A percentile compares a stretch with the other conserved stretches of the same genome.
These are phyloP conservation scores for Hydractinia echinata DNA, from an alignment of 30 jellyfish, hydroid and myxozoan species.

Conservation along the genomic window DNA sequence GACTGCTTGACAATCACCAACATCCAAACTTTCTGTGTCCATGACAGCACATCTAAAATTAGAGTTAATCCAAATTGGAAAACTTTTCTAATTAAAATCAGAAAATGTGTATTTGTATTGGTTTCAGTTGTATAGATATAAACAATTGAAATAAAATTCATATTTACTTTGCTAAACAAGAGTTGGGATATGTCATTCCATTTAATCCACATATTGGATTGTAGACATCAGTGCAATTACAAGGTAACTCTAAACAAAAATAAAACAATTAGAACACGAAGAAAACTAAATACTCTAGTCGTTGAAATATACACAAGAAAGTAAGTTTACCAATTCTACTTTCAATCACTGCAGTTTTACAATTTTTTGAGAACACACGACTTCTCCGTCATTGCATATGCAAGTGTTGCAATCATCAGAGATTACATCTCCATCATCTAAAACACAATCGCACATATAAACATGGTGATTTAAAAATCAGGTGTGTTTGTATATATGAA, in stretches of 20 bases:
- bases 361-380: conserved; percentile 52
- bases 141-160: neutral
- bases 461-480: neutral
- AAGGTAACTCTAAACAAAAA: conserved; percentile 23
- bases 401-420: conserved; percentile 40
- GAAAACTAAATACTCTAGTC: neutral
- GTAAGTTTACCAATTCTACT: neutral
- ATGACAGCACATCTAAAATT: conserved; percentile 23
- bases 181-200: conserved; percentile 73
- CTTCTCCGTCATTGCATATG: conserved; percentile 64
- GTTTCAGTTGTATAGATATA: no score
- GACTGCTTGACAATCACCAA: conserved; percentile 43
- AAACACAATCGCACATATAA: neutral
- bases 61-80: neutral
- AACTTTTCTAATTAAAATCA: no score
- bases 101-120: no score
- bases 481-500: neutral
- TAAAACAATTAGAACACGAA: neutral
- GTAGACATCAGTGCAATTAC: conserved; percentile 45
- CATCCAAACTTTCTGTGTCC: conserved; percentile 9
- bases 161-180: conserved; percentile 72
- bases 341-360: neutral
- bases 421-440: conserved; percentile 35
- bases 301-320: neutral
- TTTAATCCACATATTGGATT: conserved; percentile 79